These are phyloP conservation scores for Atractosteus spatula DNA, from an alignment of 2,113 vertebrate species.

Conservation along the genomic window DNA sequence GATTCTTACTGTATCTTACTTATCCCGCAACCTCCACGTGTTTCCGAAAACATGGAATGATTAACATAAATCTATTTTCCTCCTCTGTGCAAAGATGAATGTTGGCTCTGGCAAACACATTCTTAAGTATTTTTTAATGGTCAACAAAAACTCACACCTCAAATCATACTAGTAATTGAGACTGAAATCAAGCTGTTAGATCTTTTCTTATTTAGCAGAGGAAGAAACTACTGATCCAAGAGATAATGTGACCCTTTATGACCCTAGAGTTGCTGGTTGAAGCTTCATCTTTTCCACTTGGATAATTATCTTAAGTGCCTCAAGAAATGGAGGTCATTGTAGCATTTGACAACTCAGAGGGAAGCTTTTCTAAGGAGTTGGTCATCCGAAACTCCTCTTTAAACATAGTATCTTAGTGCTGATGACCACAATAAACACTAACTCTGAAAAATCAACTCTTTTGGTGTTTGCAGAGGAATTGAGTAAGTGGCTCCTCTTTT, in stretches of 20 bases:
- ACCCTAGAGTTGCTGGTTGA: conserved; percentile 12
- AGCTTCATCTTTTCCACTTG: conserved; percentile 12
- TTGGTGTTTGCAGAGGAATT: neutral
- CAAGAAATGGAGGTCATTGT: neutral
- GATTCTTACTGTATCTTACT: no score
- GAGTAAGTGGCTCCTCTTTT: neutral
- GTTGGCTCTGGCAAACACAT: no score
- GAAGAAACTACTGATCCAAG: neutral
- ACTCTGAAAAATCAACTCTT: neutral
- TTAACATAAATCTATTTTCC: no score
- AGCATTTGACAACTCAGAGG: conserved; percentile 2
- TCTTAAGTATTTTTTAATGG: no score
- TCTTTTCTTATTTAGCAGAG: no score
- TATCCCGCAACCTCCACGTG: no score
- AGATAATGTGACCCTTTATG: conserved; percentile 10
- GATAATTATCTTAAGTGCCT: conserved; percentile 16
- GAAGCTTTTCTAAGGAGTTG: neutral
- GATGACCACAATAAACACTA: conserved; percentile 1
- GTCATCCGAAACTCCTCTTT: neutral
- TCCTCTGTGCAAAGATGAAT: no score
- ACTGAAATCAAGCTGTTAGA: conserved; percentile 13
- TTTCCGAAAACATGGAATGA: no score
- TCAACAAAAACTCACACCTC: no score
- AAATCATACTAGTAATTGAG: conserved; percentile 18
- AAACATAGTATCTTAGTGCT: conserved; percentile 1